Base-by-base conservation (phyloP, 1,140 invertebrate species). In the Condylostylus longicornis region DNA sequence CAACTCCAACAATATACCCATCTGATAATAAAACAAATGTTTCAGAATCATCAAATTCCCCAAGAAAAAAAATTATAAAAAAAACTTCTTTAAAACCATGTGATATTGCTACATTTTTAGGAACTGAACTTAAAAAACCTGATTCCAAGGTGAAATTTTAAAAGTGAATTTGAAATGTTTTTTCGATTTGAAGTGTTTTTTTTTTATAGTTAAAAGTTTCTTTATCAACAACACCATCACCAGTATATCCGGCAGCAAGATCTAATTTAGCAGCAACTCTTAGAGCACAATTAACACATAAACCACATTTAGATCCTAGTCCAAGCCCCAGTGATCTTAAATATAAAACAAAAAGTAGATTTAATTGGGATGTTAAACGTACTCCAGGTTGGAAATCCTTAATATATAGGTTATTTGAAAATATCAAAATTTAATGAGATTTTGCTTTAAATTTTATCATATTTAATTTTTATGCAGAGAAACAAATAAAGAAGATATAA, bases 371-470 rank as follows among this genome's bases (percentile, higher is more conserved):
- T 34, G 54, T 61, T 8, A 46, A 53, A 10, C 58, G 58, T 32
- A 58, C 54, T 7, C 58, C 57, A 5, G 58, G 53, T 12, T 61
- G 57, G 53, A 58, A 58, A 33, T 56, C 53, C 1, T 38, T 61
- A 9, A 49, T 50, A 1, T 34, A 56, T 5, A 60, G 60, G 57
- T 59, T 23, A 51, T 45, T 42, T 7, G 9, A 14, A n/a, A 17
- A 15, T 30, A n/a, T 42, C 4, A 12, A 14, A 6, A 18, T 30
- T 10, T 18, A 19, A 4, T 22, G 32, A 20, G 3, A 23, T 6
- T n/a, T 20, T 40, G 12, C 23, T 25, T 25, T n/a, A 25, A 25
- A 25, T 7, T 8, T 8, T n/a, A 8, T 25, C 7, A 25, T n/a
- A 25, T 25, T 25, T 25, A 9, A 28, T 40, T n/a, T 5, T 36